phyloP scores from a whole-genome alignment of 2,888 invertebrate genomes.

The Crematogaster levior region DNA sequence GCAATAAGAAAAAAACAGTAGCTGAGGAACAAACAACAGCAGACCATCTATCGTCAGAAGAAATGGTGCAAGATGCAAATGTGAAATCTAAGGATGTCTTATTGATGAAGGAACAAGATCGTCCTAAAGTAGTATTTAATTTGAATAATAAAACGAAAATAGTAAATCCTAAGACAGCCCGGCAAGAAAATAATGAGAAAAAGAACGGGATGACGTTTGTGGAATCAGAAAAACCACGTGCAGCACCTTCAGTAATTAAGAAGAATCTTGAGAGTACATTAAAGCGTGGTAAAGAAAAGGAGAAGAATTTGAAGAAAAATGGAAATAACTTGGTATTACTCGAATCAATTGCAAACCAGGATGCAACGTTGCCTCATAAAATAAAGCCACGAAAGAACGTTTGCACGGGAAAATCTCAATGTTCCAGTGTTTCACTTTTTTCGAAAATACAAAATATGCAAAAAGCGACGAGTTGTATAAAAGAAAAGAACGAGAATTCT shows the following conservation, averaged over 20 bases:
- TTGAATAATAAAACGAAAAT: constrained; percentile 73
- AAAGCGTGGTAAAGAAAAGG: neutral
- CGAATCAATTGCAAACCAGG: neutral
- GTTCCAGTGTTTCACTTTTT: neutral
- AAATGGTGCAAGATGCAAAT: constrained; percentile 24
- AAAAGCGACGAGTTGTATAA: neutral
- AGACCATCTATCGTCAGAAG: neutral
- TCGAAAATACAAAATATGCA: too few species aligned
- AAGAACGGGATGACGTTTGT: neutral
- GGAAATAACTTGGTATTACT: neutral
- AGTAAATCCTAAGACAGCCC: constrained; percentile 71
- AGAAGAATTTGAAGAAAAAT: constrained; percentile 20
- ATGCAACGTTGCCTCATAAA: neutral
- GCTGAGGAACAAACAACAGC: neutral
- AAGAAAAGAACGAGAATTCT: constrained; percentile 50
- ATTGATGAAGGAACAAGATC: constrained; percentile 59
- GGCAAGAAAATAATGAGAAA: constrained; percentile 67
- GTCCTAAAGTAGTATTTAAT: constrained; percentile 80
- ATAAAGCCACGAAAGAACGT: constrained; percentile 9
- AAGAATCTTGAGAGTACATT: constrained; percentile 36
- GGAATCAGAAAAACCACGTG: neutral
- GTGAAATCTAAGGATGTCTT: constrained; percentile 18
- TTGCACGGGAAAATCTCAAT: constrained; percentile 11
- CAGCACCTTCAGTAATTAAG: neutral
- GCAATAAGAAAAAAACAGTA: constrained; percentile 14